A percentile compares a stretch with the other conserved stretches of the same genome.
Evolutionary conservation across 1,140 invertebrate species (phyloP).

Genomic region (Ceratosolen fusciceps): DNA sequence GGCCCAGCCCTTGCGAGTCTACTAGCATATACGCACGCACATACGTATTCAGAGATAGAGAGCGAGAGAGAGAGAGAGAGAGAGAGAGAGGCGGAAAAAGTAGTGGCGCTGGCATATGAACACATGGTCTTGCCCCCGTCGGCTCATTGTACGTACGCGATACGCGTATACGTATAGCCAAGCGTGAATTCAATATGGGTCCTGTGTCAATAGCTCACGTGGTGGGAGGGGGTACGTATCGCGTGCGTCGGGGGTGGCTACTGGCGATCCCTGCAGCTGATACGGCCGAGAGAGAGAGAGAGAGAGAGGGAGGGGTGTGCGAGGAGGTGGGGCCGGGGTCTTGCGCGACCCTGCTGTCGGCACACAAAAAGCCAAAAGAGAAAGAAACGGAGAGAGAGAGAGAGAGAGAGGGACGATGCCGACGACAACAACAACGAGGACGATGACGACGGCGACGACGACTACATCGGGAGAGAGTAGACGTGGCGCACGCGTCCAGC

Average conservation of each 20-base stretch:
- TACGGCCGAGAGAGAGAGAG: conserved; percentile 45
- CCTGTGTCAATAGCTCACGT: conserved; percentile 65
- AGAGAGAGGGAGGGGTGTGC: neutral
- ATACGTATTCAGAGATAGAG: conserved; percentile 27
- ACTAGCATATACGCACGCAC: neutral
- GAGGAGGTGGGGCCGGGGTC: neutral
- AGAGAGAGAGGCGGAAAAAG: no score
- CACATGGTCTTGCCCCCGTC: conserved; percentile 45
- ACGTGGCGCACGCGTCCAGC: conserved; percentile 36
- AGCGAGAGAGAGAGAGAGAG: no score
- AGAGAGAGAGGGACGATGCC: conserved; percentile 17
- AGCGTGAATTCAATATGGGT: conserved; percentile 55
- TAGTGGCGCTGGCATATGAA: conserved; percentile 18
- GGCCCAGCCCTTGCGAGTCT: conserved; percentile 22
- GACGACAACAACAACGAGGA: no score
- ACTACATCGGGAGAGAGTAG: neutral
- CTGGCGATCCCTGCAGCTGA: conserved; percentile 59
- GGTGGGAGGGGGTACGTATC: conserved; percentile 63
- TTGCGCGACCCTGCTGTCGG: conserved; percentile 5
- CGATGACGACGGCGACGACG: no score
- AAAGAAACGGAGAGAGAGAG: conserved; percentile 10
- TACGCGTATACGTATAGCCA: conserved; percentile 37
- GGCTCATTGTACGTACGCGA: conserved; percentile 6
- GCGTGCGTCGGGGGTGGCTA: conserved; percentile 60
- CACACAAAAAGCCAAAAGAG: neutral